Evolutionary conservation across 35 echinoderm and acorn worm species (phyloP), one percentile per base, ranked within the genome.

Genomic region (Hemicentrotus pulcherrimus): DNA sequence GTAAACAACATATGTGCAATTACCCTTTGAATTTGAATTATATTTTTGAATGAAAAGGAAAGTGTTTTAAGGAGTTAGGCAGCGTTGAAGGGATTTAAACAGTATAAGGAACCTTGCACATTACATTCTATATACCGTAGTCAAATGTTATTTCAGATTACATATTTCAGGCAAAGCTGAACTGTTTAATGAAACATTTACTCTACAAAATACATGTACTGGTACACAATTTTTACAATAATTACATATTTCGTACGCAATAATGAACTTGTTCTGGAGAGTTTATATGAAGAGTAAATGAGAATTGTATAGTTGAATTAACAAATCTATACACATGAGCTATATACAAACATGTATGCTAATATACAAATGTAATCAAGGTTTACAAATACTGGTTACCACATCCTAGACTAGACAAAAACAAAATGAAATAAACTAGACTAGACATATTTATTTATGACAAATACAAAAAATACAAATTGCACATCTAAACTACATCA

Each of bases 401-500:
- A 59, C 12, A 59, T 59, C 14, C 8, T 55, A 71, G 12, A 55
- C 50, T 28, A 24, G 14, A 19, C 7, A 78, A 0, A 28, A 78
- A 78, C 28, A 24, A 78, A 78, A n/a, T 28, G 7, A 78, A 70
- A 28, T 78, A 6, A 78, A 7, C 52, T 5, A 16, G 16, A 59
- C 52, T 14, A 14, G 52, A 59, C 28, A 78, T n/a, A 2, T 78
- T n/a, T 78, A 28, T 22, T 78, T 78, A 8, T n/a, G 65, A 28
- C 65, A 78, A n/a, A 28, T 70, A 28, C n/a, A 78, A 78, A 78
- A n/a, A 78, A 78, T 78, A 55, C 65, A 78, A 78, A 78, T 78
- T n/a, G 19, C 28, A 78, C 19, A 6, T 28, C 22, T 78, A n/a
- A 78, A 4, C 50, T 55, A 55, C 28, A 15, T 78, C 65, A 78